These are phyloP conservation scores for Orthosia gothica DNA, from an alignment of 2,888 invertebrate genomes.

Conservation along the genomic window DNA sequence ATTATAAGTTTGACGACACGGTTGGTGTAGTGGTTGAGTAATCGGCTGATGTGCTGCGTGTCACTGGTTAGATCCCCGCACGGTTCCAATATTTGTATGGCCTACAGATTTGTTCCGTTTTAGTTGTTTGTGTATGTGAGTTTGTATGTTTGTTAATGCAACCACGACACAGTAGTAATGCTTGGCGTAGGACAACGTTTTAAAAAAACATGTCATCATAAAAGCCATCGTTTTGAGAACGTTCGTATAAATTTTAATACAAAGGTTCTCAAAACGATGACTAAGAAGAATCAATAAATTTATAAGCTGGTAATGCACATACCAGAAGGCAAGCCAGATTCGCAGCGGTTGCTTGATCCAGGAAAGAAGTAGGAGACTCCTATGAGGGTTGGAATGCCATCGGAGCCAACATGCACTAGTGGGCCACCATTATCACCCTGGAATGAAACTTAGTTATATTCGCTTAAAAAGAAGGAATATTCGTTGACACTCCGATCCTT, in stretches of 20 bases:
- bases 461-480: not conserved
- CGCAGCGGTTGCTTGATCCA: not conserved
- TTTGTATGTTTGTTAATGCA: no score
- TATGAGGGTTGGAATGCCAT: conserved; percentile 77
- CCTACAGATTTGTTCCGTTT: no score
- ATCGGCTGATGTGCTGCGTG: no score
- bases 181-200: no score
- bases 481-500: not conserved
- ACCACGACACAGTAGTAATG: no score
- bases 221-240: no score
- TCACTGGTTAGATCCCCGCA: no score
- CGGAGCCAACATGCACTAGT: conserved; percentile 74
- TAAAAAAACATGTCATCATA: no score
- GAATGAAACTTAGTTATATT: not conserved
- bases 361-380: conserved; percentile 76
- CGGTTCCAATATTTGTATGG: no score
- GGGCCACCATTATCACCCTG: conserved; percentile 82
- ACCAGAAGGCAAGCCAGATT: conserved; percentile 81
- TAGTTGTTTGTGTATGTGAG: no score
- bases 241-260: not conserved
- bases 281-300: not conserved
- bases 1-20: not conserved
- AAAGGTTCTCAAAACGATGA: not conserved
- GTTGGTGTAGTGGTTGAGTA: no score
- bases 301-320: not conserved